Evolutionary conservation across 2,113 vertebrate species (phyloP).

Genomic region (Melanotaenia duboulayi): DNA sequence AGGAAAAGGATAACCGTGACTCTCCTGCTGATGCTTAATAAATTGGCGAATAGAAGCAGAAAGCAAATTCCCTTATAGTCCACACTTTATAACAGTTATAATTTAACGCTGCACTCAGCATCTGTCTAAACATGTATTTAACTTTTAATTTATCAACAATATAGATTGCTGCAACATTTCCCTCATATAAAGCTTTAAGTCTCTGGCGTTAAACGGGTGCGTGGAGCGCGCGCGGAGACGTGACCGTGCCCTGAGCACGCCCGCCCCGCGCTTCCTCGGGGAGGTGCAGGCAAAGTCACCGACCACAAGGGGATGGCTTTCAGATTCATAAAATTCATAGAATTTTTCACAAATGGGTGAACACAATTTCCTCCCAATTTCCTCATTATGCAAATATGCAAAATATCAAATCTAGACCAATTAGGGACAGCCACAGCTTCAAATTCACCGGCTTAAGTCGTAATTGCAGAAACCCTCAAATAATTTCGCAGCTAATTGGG

Average conservation of each 20-base stretch:
- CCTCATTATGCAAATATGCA: constrained; percentile 99
- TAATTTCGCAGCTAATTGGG: constrained; percentile 99
- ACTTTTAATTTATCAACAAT: constrained; percentile 10
- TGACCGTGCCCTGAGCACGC: constrained; percentile 48
- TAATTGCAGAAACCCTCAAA: constrained; percentile 99
- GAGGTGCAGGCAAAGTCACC: constrained; percentile 93
- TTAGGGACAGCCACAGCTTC: constrained; percentile 98
- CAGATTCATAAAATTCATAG: constrained; percentile 99
- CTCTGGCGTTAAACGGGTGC: constrained; percentile 39
- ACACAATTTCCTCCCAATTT: constrained; percentile 99
- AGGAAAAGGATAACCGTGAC: constrained; percentile 56
- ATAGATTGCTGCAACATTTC: constrained; percentile 32
- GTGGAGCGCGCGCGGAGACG: constrained; percentile 42
- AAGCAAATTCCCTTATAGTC: constrained; percentile 29
- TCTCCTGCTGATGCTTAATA: constrained; percentile 46
- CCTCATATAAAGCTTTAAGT: constrained; percentile 24
- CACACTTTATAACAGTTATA: not conserved
- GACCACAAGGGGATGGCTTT: constrained; percentile 93
- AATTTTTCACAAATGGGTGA: constrained; percentile 97
- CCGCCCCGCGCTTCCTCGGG: constrained; percentile 83
- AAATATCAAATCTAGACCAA: constrained; percentile 99
- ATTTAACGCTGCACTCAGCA: constrained; percentile 14
- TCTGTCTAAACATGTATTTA: constrained; percentile 3
- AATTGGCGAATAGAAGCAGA: constrained; percentile 36
- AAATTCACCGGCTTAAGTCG: constrained; percentile 98